These are phyloP conservation scores for Amphipoea lucens DNA, from an alignment of 2,888 invertebrate genomes.

Conservation along the genomic window DNA sequence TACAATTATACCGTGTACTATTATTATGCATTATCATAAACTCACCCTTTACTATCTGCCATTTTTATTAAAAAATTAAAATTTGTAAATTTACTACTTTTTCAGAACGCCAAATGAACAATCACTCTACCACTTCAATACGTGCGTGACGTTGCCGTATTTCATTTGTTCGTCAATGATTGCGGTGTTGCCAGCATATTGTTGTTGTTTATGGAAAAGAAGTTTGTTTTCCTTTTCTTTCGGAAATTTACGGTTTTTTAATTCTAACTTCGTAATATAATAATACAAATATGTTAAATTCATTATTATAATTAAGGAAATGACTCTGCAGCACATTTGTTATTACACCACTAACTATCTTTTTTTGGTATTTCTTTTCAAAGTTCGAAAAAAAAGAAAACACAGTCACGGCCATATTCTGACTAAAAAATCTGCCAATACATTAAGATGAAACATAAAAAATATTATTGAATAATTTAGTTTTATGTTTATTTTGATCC, in stretches of 20 bases:
- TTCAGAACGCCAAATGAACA: constrained; percentile 84
- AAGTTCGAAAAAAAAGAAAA: background rate
- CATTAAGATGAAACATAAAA: background rate
- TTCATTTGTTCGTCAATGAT: constrained; percentile 88
- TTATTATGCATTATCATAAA: constrained; percentile 63
- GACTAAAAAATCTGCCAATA: background rate
- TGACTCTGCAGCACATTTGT: background rate
- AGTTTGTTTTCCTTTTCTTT: constrained; percentile 59
- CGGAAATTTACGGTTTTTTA: constrained; percentile 56
- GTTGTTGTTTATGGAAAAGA: constrained; percentile 66
- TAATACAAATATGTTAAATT: background rate
- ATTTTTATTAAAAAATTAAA: constrained; percentile 81
- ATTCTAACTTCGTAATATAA: background rate
- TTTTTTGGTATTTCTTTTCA: background rate
- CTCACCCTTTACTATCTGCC: constrained; percentile 91
- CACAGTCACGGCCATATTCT: too few species aligned
- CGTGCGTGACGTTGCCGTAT: constrained; percentile 90
- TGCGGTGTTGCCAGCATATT: constrained; percentile 75
- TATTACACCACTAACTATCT: too few species aligned
- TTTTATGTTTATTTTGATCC: background rate
- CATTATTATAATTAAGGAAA: background rate
- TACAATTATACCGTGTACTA: constrained; percentile 2
- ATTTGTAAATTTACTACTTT: constrained; percentile 80
- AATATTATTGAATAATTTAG: background rate
- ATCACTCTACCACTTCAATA: constrained; percentile 80